Conservation (phyloP, 2,888 invertebrate species). For the Leptinotarsa juncta region DNA sequence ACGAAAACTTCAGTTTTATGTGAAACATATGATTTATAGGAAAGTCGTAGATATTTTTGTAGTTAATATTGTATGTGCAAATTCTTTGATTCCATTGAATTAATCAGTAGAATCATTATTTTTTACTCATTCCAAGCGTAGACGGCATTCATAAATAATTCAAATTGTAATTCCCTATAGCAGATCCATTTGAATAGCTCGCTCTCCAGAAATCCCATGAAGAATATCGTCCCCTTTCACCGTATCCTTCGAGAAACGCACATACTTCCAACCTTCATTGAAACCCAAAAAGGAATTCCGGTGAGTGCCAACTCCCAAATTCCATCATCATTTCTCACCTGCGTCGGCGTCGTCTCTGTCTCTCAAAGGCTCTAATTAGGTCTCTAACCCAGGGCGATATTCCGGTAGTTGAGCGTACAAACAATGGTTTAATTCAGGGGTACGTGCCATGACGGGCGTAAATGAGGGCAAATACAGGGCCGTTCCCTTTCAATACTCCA, state of each 20-base stretch:
- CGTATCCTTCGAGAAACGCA: background rate
- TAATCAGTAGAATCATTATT: too few relatives aligned
- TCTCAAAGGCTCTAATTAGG: conserved; percentile 20
- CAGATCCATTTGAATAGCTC: background rate
- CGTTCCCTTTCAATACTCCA: background rate
- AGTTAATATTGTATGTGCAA: too few relatives aligned
- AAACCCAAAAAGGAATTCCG: conserved; percentile 6
- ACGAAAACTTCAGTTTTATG: too few relatives aligned
- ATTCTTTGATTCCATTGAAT: too few relatives aligned
- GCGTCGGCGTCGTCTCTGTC: conserved; percentile 12
- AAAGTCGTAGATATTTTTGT: too few relatives aligned
- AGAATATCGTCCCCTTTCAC: background rate
- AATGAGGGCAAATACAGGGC: background rate
- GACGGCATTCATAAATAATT: too few relatives aligned
- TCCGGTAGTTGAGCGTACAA: conserved; percentile 12
- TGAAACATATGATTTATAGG: too few relatives aligned
- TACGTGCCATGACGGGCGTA: conserved; percentile 14
- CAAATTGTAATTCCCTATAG: background rate
- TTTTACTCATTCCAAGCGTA: too few relatives aligned
- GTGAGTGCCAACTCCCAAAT: conserved; percentile 6
- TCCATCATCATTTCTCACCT: conserved; percentile 17
- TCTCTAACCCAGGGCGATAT: conserved; percentile 10
- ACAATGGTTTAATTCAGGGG: conserved; percentile 9
- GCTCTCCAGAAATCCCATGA: background rate
- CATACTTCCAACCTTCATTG: background rate